Evolutionary conservation across 2,797 vertebrate genomes (phyloP), one percentile per base, ranked within the genome.

Genomic region (Centropyge bicolor): DNA sequence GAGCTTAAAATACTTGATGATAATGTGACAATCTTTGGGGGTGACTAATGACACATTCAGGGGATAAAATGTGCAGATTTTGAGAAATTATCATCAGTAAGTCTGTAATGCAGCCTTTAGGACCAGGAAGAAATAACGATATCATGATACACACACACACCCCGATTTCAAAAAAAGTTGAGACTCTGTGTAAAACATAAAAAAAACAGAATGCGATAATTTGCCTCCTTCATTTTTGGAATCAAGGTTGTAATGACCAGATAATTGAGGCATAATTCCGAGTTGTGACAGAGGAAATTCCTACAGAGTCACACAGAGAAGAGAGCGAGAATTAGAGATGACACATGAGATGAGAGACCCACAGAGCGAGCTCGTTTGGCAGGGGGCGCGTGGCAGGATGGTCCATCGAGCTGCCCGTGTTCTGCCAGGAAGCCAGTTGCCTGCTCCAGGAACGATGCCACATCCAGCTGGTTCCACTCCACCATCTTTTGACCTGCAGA

Each of bases 381-480:
- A 31, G 98, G 97, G 24, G 98, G 98, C 71, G 97, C 96, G 10
- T 95, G 97, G 83, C 96, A 97, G 87, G 98, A 98, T 46, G 98
- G 97, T 49, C 98, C 98, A 49, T 99, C 98, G 22, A 99, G 95
- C 91, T 99, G 98, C 2, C 98, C 98, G 1, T 99, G 98, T 90
- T 99, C 98, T 12, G 97, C 95, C 88, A 99, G 95, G 94, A 99
- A 99, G 80, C 98, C 97, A 0, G 96, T 97, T 56, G 98, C 96
- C 94, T 99, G 98, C 92, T 99, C 98, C 94, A 99, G 89, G 90
- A 99, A 99, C 14, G 98, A 99, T 16, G 97, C 93, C 84, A 98
- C 98, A 24, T 99, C 98, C 78, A 99, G 93, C 88, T 99, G 96
- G 91, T 98, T 99, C 98, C 98, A 99, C 91, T 99, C 98, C 87